Evolutionary conservation across 1,140 invertebrate species (phyloP).

Genomic region (Parasteatoda tepidariorum): DNA sequence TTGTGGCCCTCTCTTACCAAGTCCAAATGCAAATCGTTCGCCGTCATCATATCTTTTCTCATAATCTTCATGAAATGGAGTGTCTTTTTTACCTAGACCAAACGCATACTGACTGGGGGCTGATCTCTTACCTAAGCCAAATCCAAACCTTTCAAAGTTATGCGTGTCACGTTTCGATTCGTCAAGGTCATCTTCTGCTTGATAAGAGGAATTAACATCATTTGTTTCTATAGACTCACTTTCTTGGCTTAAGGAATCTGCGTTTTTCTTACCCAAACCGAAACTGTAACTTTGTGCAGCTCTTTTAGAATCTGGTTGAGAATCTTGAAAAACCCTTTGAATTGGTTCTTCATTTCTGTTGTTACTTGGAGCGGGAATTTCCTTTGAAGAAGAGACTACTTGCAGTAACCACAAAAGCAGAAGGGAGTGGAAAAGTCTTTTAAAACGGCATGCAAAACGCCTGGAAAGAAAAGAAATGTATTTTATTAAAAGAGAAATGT

Average conservation of each 20-base stretch:
- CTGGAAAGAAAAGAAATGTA: constrained; percentile 10
- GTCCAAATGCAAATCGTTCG: constrained; percentile 51
- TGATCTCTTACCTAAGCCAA: constrained; percentile 52
- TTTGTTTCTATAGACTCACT: neutral
- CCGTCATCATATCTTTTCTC: constrained; percentile 1
- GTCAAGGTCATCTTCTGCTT: neutral
- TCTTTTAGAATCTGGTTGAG: constrained; percentile 29
- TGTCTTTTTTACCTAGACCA: constrained; percentile 41
- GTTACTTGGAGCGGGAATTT: constrained; percentile 35
- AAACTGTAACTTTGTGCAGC: constrained; percentile 38
- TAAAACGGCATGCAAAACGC: neutral
- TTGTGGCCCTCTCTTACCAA: constrained; percentile 19
- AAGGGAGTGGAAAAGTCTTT: neutral
- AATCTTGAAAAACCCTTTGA: neutral
- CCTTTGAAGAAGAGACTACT: neutral
- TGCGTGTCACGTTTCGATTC: constrained; percentile 38
- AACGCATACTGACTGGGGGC: constrained; percentile 28
- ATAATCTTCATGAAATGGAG: neutral
- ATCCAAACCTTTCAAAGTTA: constrained; percentile 57
- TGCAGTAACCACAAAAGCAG: neutral
- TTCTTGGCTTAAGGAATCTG: neutral
- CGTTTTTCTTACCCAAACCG: constrained; percentile 45
- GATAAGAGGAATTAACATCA: neutral
- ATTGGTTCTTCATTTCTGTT: constrained; percentile 24
- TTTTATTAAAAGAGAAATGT: neutral